These are phyloP conservation scores for Sarcophaga peregrina DNA, from an alignment of 1,140 invertebrate genomes.

Conservation along the genomic window DNA sequence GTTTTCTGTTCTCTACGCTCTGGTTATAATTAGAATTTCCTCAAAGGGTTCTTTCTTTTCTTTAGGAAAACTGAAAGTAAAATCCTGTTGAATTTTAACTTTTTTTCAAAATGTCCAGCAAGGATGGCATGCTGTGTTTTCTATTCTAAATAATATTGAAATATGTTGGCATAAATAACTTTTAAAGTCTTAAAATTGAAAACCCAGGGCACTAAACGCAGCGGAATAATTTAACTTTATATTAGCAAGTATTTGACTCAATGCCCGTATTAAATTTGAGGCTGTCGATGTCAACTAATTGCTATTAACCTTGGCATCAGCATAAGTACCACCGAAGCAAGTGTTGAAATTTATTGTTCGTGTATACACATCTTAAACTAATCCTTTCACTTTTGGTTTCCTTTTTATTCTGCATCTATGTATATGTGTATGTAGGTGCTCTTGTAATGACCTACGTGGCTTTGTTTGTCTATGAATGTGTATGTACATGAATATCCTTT, in stretches of 20 bases:
- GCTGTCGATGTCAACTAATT: constrained; percentile 22
- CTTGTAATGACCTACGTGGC: too few species aligned
- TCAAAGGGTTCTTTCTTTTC: neutral
- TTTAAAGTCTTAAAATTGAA: constrained; percentile 12
- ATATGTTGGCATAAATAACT: neutral
- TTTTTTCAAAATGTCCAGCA: neutral
- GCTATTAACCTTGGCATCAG: neutral
- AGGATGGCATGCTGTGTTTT: neutral
- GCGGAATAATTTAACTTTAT: constrained; percentile 35
- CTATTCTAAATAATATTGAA: neutral
- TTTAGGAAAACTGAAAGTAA: neutral
- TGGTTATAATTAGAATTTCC: neutral
- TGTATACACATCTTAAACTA: too few species aligned
- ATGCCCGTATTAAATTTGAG: neutral
- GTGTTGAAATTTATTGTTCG: too few species aligned
- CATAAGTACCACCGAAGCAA: neutral
- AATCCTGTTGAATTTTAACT: neutral
- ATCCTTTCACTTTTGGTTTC: too few species aligned
- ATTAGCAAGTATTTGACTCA: constrained; percentile 32
- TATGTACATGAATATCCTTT: too few species aligned
- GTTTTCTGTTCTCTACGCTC: neutral
- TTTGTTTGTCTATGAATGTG: too few species aligned
- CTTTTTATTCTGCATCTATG: neutral
- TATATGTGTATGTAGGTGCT: neutral
- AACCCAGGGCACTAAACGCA: neutral